phyloP scores from a whole-genome alignment of 2,888 invertebrate species.

The Cerastis leucographa region DNA sequence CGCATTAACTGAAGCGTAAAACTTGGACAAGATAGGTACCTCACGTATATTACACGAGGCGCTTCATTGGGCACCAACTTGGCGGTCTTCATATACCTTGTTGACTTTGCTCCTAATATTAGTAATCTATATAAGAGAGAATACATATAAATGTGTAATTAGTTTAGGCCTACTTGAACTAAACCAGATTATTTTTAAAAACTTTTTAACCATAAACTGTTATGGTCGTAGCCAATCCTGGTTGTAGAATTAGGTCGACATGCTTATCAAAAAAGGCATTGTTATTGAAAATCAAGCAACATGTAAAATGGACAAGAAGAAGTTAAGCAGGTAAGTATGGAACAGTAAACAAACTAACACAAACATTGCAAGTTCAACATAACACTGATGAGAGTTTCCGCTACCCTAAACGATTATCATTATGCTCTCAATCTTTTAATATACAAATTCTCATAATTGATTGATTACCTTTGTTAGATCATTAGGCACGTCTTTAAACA shows the following conservation, averaged over 20 bases:
- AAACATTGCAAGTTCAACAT: neutral
- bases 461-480: neutral
- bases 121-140: neutral
- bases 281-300: neutral
- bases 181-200: neutral
- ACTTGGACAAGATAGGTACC: slow-evolving; percentile 5
- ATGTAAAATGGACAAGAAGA: neutral
- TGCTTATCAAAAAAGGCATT: neutral
- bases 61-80: neutral
- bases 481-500: neutral
- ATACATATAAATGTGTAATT: slow-evolving; percentile 4
- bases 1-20: neutral
- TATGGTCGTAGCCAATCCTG: neutral
- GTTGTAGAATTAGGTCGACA: neutral
- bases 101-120: neutral
- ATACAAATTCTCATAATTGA: neutral
- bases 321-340: too few species aligned
- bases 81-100: slow-evolving; percentile 8
- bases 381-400: neutral
- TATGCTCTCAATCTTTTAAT: neutral
- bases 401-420: neutral
- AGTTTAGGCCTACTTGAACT: neutral
- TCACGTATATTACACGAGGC: slow-evolving; percentile 15
- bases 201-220: neutral
- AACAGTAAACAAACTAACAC: neutral